These are phyloP conservation scores for Ectemnius cavifrons DNA, from an alignment of 2,888 invertebrate species.

Conservation along the genomic window DNA sequence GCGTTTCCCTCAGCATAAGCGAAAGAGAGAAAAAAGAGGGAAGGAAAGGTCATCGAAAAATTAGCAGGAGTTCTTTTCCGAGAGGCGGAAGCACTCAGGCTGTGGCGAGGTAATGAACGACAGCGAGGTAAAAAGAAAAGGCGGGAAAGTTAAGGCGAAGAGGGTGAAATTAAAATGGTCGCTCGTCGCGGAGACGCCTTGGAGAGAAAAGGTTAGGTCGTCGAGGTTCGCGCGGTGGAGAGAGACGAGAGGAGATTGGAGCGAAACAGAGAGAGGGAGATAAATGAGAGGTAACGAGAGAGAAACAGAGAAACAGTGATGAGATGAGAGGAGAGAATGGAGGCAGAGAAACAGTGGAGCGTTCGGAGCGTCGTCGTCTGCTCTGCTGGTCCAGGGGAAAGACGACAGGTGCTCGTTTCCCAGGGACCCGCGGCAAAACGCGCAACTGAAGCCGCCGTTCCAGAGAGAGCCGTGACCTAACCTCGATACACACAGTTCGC, in stretches of 20 bases:
- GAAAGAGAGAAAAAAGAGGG: too few relatives aligned
- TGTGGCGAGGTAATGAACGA: not conserved
- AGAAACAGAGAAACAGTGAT: slow-evolving; percentile 13
- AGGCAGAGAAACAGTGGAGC: slow-evolving; percentile 34
- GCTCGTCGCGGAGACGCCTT: not conserved
- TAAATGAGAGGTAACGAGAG: slow-evolving; percentile 9
- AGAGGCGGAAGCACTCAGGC: too few relatives aligned
- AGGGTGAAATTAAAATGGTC: slow-evolving; percentile 11
- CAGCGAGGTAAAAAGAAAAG: not conserved
- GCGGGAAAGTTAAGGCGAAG: not conserved
- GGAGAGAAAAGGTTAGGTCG: not conserved
- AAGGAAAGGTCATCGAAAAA: too few relatives aligned
- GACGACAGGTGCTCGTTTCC: slow-evolving; percentile 74
- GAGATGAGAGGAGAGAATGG: slow-evolving; percentile 15
- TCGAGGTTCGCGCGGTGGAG: not conserved
- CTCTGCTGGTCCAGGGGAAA: slow-evolving; percentile 67
- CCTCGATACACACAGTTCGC: slow-evolving; percentile 44
- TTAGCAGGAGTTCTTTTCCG: too few relatives aligned
- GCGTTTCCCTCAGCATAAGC: too few relatives aligned
- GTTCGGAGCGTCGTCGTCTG: slow-evolving; percentile 56
- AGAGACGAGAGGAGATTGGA: slow-evolving; percentile 7
- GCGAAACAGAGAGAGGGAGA: slow-evolving; percentile 16
- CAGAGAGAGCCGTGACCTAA: slow-evolving; percentile 54
- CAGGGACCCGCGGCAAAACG: slow-evolving; percentile 74
- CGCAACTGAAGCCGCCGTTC: slow-evolving; percentile 66